Conservation (phyloP, 2,113 vertebrate genomes). For the Hyaena hyaena region DNA sequence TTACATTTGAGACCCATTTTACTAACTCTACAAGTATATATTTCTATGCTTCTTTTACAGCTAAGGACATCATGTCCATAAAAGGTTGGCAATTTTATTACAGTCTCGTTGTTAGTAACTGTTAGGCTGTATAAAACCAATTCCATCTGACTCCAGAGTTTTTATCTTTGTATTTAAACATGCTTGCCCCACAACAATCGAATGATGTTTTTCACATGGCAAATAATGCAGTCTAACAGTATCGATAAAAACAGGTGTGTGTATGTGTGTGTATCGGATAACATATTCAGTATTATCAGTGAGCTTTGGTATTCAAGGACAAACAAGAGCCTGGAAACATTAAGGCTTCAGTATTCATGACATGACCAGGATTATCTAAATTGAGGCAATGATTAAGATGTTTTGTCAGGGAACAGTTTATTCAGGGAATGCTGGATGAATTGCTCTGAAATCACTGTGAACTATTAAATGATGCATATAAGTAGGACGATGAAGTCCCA, state of each 20-base stretch:
- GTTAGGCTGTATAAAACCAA: conserved; percentile 17
- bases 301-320: conserved; percentile 46
- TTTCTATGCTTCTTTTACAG: not conserved
- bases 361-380: conserved; percentile 51
- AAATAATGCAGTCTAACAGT: not conserved
- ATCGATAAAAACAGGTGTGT: not conserved
- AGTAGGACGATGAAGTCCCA: conserved; percentile 9
- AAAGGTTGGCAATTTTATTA: conserved; percentile 32
- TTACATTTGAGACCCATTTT: conserved; percentile 11
- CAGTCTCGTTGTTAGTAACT: not conserved
- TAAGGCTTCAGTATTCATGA: conserved; percentile 7
- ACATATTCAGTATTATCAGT: not conserved
- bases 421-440: conserved; percentile 25
- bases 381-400: conserved; percentile 54
- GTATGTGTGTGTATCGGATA: not conserved
- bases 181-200: not conserved
- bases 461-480: conserved; percentile 1
- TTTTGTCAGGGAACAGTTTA: conserved; percentile 51
- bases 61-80: not conserved
- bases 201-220: not conserved
- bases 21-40: not conserved
- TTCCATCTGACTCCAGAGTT: conserved; percentile 7
- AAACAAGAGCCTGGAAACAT: conserved; percentile 48
- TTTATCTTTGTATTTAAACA: conserved; percentile 15
- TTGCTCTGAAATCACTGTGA: conserved; percentile 39